Base-by-base conservation (phyloP, 2,888 invertebrate species). In the Lasius platythorax region DNA sequence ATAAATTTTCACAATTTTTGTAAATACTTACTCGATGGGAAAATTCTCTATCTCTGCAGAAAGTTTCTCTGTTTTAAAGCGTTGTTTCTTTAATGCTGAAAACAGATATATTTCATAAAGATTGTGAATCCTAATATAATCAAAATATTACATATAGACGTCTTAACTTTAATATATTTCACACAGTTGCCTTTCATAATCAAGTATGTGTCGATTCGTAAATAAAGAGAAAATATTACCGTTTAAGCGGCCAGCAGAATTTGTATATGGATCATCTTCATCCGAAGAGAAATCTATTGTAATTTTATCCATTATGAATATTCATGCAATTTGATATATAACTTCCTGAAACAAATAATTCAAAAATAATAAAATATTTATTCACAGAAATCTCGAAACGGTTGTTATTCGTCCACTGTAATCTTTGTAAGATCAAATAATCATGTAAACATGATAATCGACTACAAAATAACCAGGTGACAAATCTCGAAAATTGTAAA, bases 231-330 rank as follows among this genome's bases (percentile, higher is more conserved):
- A 70, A 58, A 43, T 8, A 15, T 81, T 72, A 72, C 79, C 76
- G 76, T 40, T 76, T 18, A 82, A 74, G 0, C 64, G 64, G 5
- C 23, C 76, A 53, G 18, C 82, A 6, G 30, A 56, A 37, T 76
- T 82, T 82, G 82, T 53, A 43, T 74, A 82, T 30, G 53, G 23
- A 56, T 82, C 82, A 50, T 82, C 82, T 3, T 75, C 82, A 9
- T 82, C 75, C 4, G 74, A 76, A 58, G 66, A 82, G 11, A 1
- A 53, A 50, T 74, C 56, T 12, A n/a, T 0, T 40, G 11, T 4
- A n/a, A 76, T 8, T 11, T 40, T 64, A 40, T 30, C 2, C 53
- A 76, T 76, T 63, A n/a, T 46, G 15, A 58, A 23, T 5, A 46
- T 6, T 15, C 58, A 3, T 15, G 6, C 4, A 12, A 68, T 53